A percentile compares a stretch with the other conserved stretches of the same genome.
Conservation (phyloP, 1,140 invertebrate genomes). For the Drosophila fuyamai region DNA sequence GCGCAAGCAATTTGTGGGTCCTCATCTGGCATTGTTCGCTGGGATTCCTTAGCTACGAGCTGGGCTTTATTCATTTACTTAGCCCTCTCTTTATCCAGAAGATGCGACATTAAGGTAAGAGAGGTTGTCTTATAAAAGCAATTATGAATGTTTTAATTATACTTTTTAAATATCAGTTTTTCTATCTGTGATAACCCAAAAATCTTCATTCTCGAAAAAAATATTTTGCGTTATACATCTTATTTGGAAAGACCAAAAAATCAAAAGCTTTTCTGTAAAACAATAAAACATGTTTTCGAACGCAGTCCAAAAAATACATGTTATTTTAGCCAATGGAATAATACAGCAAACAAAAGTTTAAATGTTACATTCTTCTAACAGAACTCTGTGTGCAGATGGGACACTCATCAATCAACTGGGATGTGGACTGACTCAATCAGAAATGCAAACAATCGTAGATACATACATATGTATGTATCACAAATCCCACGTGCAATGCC, state of each 20-base stretch:
- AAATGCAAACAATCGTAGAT: slow-evolving; percentile 13
- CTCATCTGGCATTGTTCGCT: slow-evolving; percentile 33
- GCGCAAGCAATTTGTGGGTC: slow-evolving; percentile 33
- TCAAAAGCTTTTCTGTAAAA: no score
- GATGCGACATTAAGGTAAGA: not conserved
- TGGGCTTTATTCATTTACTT: not conserved
- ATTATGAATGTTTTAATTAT: not conserved
- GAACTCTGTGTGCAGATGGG: not conserved
- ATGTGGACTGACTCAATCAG: slow-evolving; percentile 21
- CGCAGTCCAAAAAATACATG: no score
- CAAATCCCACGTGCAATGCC: slow-evolving; percentile 12
- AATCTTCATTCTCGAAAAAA: no score
- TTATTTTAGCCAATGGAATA: no score
- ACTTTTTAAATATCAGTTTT: no score
- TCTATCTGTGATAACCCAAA: no score
- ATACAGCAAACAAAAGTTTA: not conserved
- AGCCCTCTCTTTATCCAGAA: not conserved
- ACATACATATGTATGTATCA: not conserved
- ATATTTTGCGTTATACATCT: no score
- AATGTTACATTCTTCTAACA: slow-evolving; percentile 3
- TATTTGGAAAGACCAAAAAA: no score
- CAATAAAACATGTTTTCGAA: no score
- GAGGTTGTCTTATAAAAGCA: not conserved
- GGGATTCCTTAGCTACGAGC: slow-evolving; percentile 14
- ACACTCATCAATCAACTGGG: slow-evolving; percentile 34